Evolutionary conservation across 2,113 vertebrate species (phyloP).

Genomic region (Cyrtonyx montezumae): DNA sequence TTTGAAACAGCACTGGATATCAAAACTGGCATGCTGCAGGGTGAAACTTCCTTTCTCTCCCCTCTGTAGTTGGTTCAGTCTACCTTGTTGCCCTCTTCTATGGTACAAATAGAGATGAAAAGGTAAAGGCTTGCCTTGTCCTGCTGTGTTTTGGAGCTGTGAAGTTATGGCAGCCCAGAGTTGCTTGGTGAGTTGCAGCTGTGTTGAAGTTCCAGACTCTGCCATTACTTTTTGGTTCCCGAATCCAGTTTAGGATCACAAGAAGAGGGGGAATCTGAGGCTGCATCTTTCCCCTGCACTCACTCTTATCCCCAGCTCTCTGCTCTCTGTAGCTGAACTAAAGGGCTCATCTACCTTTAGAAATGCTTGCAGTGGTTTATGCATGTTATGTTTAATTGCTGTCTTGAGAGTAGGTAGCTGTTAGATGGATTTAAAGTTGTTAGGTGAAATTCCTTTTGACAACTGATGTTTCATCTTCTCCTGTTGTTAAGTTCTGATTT

Average conservation of each 20-base stretch:
- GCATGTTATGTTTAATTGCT: not conserved
- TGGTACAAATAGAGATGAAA: not conserved
- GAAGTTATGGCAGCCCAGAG: not conserved
- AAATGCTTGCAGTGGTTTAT: not conserved
- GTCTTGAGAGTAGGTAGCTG: not conserved
- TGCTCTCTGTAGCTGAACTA: not conserved
- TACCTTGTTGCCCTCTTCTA: not conserved
- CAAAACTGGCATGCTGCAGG: not conserved
- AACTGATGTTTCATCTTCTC: not conserved
- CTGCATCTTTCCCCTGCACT: not conserved
- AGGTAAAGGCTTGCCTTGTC: not conserved
- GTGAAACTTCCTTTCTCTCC: not conserved
- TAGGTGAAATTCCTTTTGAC: not conserved
- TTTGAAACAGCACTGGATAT: slow-evolving; percentile 12
- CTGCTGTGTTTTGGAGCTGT: not conserved
- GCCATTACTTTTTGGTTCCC: not conserved
- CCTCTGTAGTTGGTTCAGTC: not conserved
- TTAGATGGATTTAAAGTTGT: not conserved
- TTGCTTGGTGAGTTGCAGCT: not conserved
- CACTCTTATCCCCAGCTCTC: not conserved
- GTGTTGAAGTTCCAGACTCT: not conserved
- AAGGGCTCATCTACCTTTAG: not conserved
- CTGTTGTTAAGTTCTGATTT: not conserved
- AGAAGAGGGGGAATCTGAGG: not conserved
- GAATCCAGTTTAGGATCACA: not conserved